phyloP scores from a whole-genome alignment of 2,113 vertebrate species.

The Cyprinodon tularosa region DNA sequence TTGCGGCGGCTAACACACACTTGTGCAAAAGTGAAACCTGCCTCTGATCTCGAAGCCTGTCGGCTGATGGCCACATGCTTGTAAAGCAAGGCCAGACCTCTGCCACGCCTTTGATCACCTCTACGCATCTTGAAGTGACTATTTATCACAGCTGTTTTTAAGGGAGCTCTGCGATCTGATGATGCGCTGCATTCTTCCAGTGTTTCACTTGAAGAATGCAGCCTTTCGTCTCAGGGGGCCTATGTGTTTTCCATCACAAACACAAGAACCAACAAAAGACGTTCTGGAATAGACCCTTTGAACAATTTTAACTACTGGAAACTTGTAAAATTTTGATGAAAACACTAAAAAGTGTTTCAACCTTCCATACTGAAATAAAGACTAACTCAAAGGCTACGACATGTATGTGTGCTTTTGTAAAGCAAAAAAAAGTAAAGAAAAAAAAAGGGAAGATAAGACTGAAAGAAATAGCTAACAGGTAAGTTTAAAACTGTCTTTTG shows the following conservation, averaged over 20 bases:
- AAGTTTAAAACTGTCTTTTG: too few species aligned
- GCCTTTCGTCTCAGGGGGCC: not conserved
- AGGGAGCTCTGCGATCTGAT: conserved; percentile 28
- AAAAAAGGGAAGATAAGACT: too few species aligned
- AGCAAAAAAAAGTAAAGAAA: too few species aligned
- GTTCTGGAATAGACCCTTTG: not conserved
- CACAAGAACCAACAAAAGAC: not conserved
- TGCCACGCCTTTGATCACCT: conserved; percentile 67
- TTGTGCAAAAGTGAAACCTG: conserved; percentile 49
- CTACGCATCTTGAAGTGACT: conserved; percentile 31
- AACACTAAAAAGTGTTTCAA: too few species aligned
- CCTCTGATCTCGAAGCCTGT: conserved; percentile 36
- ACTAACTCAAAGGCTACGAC: too few species aligned
- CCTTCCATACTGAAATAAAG: too few species aligned
- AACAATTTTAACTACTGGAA: not conserved
- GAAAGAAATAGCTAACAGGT: too few species aligned
- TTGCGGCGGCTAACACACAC: conserved; percentile 32
- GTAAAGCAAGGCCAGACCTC: conserved; percentile 61
- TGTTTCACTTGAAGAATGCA: conserved; percentile 6
- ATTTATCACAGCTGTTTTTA: conserved; percentile 60
- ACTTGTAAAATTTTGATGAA: not conserved
- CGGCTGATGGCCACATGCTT: conserved; percentile 35
- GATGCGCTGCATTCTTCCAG: conserved; percentile 42
- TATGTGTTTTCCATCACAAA: not conserved
- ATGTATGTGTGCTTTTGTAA: too few species aligned